Base-by-base conservation (phyloP, 2,888 invertebrate genomes). In the Monoplex corrugatus region DNA sequence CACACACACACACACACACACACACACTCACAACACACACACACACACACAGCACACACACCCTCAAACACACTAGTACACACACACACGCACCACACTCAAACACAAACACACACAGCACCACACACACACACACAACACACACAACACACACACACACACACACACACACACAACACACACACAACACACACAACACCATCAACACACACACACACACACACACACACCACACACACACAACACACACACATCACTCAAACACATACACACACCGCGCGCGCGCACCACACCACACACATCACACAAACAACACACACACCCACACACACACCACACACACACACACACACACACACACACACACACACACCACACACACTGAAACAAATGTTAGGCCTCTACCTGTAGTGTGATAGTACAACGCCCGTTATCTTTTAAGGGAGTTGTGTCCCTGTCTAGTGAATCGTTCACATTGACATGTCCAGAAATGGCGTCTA, bases 401-500 rank as follows among this genome's bases (percentile, higher is more conserved):
- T 3, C 16, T 83, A 83, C 83, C 83, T 83, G 32, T 19, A 83
- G 32, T 1, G 19, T 16, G 5, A 50, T 19, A 32, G 83, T 83
- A 50, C 83, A 83, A 6, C 28, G 83, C 8, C 83, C 83, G 32
- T 45, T 32, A 16, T 32, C 50, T 23, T 35, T 83, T 19, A 83
- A 32, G 45, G 83, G 83, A 35, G 92, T 93, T 2, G 87, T 86
- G 86, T 99, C 99, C 0, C 98, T 98, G 96, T 99, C 99, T n/a
- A 99, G 96, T 0, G 98, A 98, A 0, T 98, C 98, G 82, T 97
- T 97, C 0, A 99, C 98, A 0, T 99, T 98, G 86, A 99, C 97
- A 0, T 97, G 97, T 0, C 99, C 99, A 0, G 97, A 97, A 93
- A 98, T 97, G 0, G 98, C 97, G 93, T 98, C 98, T 68, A 99